phyloP scores from a whole-genome alignment of 2,888 invertebrate genomes.

The Chrysomela aeneicollis region DNA sequence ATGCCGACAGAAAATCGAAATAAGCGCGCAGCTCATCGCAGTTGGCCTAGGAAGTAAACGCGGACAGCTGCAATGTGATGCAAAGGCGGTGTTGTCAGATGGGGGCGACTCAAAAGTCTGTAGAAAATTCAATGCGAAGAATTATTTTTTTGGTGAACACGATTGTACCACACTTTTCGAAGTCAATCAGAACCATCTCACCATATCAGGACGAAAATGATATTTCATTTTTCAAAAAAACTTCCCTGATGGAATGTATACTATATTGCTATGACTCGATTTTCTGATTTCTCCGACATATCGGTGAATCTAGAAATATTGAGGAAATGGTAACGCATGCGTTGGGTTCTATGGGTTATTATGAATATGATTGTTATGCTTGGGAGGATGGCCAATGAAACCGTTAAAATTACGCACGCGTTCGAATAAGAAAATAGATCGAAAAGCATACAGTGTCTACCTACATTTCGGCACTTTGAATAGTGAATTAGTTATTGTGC shows the following conservation, averaged over 20 bases:
- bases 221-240: too few relatives aligned
- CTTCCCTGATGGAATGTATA: too few relatives aligned
- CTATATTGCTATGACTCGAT: too few relatives aligned
- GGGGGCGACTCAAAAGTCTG: background rate
- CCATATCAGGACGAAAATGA: too few relatives aligned
- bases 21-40: slow-evolving; percentile 29
- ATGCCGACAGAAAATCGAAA: slow-evolving; percentile 26
- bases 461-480: background rate
- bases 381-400: slow-evolving; percentile 39
- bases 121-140: background rate
- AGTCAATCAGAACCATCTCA: too few relatives aligned
- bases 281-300: background rate
- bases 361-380: slow-evolving; percentile 36
- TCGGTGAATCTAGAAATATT: slow-evolving; percentile 13
- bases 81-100: slow-evolving; percentile 21
- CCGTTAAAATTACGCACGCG: slow-evolving; percentile 38
- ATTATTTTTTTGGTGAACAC: too few relatives aligned
- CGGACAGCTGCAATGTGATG: slow-evolving; percentile 38
- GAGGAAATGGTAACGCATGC: slow-evolving; percentile 32
- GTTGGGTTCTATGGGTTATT: slow-evolving; percentile 31
- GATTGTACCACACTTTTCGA: too few relatives aligned
- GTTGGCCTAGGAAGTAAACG: slow-evolving; percentile 35
- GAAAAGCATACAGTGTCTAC: background rate
- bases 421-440: slow-evolving; percentile 28
- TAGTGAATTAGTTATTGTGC: background rate